Percentiles rank a stretch among this genome's conserved stretches.
phyloP scores from a whole-genome alignment of 2,888 invertebrate species.

The Nomada goodeniana region DNA sequence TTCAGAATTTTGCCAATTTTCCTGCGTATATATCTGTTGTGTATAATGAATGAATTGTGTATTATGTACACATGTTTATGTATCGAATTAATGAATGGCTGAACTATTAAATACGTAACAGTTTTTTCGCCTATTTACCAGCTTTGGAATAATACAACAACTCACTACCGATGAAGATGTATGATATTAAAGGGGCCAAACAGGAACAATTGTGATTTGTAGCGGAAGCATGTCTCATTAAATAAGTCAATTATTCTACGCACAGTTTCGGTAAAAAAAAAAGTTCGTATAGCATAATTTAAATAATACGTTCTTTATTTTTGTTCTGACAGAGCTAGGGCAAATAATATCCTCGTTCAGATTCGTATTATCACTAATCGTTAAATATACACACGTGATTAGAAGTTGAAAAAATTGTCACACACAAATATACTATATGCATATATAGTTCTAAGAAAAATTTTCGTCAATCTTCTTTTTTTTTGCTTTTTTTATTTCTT shows the following conservation, averaged over 20 bases:
- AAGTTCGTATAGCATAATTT: conserved; percentile 40
- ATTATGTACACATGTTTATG: conserved; percentile 1
- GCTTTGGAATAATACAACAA: neutral
- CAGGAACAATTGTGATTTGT: conserved; percentile 5
- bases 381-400: conserved; percentile 64
- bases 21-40: too few species aligned
- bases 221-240: conserved; percentile 6
- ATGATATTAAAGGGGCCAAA: neutral
- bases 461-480: conserved; percentile 12
- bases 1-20: neutral
- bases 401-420: conserved; percentile 38
- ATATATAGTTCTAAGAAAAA: conserved; percentile 26
- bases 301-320: conserved; percentile 60
- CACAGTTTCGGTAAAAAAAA: conserved; percentile 37
- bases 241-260: conserved; percentile 12
- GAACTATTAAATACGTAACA: neutral
- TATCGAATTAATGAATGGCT: conserved; percentile 13
- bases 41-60: too few species aligned
- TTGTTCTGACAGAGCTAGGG: conserved; percentile 51
- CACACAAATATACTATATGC: conserved; percentile 38
- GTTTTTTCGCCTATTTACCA: neutral
- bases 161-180: neutral
- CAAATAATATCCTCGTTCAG: conserved; percentile 45
- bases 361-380: conserved; percentile 50
- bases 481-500: neutral